phyloP scores from a whole-genome alignment of 92 coral and sea anemone species.

The Umimayanthus kanabou region DNA sequence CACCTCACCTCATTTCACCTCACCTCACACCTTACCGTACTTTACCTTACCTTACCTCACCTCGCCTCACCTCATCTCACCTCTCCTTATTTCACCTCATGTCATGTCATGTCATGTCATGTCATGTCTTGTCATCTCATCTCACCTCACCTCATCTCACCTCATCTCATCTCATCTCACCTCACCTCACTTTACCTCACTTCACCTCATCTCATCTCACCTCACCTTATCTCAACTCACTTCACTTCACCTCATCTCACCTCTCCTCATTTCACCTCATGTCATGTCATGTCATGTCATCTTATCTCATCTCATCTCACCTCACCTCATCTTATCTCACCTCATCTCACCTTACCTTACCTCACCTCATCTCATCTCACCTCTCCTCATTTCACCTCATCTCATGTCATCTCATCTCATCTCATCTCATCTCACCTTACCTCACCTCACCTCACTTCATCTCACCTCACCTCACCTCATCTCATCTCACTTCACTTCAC shows the following conservation, averaged over 20 bases:
- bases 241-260: too few relatives aligned
- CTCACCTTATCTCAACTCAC: not conserved
- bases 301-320: conserved; percentile 4
- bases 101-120: too few relatives aligned
- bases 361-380: too few relatives aligned
- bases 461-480: conserved; percentile 9
- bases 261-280: too few relatives aligned
- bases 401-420: not conserved
- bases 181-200: not conserved
- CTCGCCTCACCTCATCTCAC: not conserved
- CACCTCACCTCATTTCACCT: conserved; percentile 7
- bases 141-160: too few relatives aligned
- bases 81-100: not conserved
- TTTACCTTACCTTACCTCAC: conserved; percentile 21
- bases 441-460: conserved; percentile 28
- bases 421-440: conserved; percentile 11
- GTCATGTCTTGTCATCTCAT: too few relatives aligned
- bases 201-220: too few relatives aligned
- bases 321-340: conserved; percentile 13
- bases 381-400: not conserved
- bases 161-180: too few relatives aligned
- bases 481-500: not conserved
- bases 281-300: not conserved
- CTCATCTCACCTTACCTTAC: not conserved
- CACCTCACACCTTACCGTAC: not conserved